Conservation (phyloP, 2,113 vertebrate genomes). For the Acrocephalus kingi region DNA sequence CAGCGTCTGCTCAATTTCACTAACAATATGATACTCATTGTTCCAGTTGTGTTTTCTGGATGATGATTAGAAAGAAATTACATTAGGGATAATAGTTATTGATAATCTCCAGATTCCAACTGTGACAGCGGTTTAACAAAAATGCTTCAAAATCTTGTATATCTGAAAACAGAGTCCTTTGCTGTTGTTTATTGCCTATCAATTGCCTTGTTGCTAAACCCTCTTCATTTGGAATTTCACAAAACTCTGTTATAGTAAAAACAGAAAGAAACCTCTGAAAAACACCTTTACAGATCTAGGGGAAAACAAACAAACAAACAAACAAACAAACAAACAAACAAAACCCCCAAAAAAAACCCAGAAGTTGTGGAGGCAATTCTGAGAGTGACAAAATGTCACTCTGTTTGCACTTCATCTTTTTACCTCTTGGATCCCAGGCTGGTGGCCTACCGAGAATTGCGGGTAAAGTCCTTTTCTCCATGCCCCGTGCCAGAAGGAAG, state of each 20-base stretch:
- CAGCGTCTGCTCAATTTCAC: background rate
- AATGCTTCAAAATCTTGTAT: background rate
- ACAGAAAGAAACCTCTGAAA: background rate
- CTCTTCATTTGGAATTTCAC: background rate
- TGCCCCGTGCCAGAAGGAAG: no score
- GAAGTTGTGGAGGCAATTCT: background rate
- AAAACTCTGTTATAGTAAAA: background rate
- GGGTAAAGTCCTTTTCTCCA: no score
- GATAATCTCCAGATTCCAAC: background rate
- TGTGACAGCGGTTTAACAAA: background rate
- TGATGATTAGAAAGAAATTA: background rate
- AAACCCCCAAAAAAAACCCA: no score
- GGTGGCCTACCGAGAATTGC: no score
- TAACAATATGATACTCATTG: background rate
- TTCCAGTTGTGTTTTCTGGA: background rate
- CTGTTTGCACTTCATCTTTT: background rate
- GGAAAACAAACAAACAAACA: no score
- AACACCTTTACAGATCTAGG: accelerated
- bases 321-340: no score
- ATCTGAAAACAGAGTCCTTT: background rate
- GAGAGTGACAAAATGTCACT: background rate
- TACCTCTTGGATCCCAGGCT: no score
- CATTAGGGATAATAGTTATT: background rate
- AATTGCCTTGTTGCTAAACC: background rate
- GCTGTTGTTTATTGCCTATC: background rate